Evolutionary conservation across 1,140 invertebrate species (phyloP), one percentile per base, ranked within the genome.

Genomic region (Chironomus tepperi): DNA sequence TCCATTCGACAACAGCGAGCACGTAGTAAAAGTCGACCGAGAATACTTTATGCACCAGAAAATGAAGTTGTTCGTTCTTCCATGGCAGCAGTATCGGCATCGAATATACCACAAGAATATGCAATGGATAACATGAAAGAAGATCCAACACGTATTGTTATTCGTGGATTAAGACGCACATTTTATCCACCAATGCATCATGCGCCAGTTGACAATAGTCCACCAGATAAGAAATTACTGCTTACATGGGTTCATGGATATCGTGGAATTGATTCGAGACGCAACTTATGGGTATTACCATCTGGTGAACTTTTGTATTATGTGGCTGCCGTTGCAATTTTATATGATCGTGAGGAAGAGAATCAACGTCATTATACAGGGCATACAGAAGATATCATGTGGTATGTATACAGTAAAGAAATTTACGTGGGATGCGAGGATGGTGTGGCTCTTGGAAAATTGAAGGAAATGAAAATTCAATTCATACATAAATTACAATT

Each of bases 201-300:
- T 79, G 87, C 92, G 7, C 89, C 90, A 7, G 87, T 91, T 21
- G 92, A 94, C 79, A 93, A 93, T 79, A 86, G 90, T 15, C 92
- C 92, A 0, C 95, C 95, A 6, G 91, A 93, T 12, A 93, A 94
- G 82, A 92, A 93, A 80, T 84, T 97, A 64, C 88, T 92, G 77
- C 85, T 98, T 0, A 93, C 96, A 79, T 97, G 95, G 95, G 95
- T 97, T 89, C 96, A 95, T 80, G 96, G 96, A 0, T 98, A 98
- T 81, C 87, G 95, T 75, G 96, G 96, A 0, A 89, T 90, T 10
- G 95, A 97, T 83, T 91, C 91, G 0, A 86, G 91, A 10, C 88
- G 89, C 78, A 98, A 98, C 83, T 84, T 98, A 15, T 95, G 94
- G 90, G 92, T 96, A 10, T 82, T 98, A 72, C 92, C 94, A 1